Conservation (phyloP, 2,888 invertebrate species). For the Caenorhabditis zanzibari region DNA sequence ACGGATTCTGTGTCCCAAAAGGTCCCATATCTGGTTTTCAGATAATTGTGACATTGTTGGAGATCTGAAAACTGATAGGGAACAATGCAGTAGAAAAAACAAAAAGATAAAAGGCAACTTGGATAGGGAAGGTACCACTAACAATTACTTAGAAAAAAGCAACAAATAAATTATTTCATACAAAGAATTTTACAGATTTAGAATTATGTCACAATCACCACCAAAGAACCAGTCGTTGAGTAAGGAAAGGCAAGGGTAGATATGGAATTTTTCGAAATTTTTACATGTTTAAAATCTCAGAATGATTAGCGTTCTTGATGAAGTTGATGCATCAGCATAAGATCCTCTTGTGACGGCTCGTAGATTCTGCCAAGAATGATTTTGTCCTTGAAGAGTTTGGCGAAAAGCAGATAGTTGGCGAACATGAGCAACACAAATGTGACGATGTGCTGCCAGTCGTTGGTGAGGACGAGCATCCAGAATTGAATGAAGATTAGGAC, state of each 20-base stretch:
- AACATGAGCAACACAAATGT: constrained; percentile 92
- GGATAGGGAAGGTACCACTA: background rate
- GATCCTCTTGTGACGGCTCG: constrained; percentile 79
- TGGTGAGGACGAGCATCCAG: constrained; percentile 89
- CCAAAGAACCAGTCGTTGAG: too few species aligned
- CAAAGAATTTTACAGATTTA: background rate
- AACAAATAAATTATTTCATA: too few species aligned
- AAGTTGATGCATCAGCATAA: constrained; percentile 75
- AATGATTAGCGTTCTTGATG: constrained; percentile 45
- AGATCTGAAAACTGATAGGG: background rate
- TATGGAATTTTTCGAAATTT: background rate
- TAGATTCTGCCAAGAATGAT: constrained; percentile 80
- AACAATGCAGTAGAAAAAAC: background rate
- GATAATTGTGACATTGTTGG: constrained; percentile 4
- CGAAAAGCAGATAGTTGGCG: constrained; percentile 94
- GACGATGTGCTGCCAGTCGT: constrained; percentile 94
- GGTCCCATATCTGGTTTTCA: constrained; percentile 5
- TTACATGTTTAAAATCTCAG: too few species aligned
- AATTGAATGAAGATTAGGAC: constrained; percentile 86
- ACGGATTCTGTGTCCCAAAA: constrained; percentile 45
- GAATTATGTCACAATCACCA: background rate
- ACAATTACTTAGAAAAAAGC: background rate
- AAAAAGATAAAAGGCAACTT: background rate
- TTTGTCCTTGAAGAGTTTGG: constrained; percentile 89
- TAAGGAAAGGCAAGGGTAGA: background rate